These are phyloP conservation scores for Brachyhypopomus gauderio DNA, from an alignment of 2,113 vertebrate species.

Conservation along the genomic window DNA sequence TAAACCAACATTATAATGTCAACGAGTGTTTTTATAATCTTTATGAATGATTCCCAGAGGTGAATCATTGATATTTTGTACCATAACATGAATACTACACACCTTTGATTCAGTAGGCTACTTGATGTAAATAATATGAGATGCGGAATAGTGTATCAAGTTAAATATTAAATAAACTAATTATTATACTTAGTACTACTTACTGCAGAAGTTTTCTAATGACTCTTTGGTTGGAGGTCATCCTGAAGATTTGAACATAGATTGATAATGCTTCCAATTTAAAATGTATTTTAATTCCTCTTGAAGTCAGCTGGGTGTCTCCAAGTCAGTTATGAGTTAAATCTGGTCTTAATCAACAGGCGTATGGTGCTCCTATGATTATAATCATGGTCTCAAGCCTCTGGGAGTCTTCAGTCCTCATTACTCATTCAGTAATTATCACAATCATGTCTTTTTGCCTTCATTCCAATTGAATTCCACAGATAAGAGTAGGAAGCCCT, in stretches of 20 bases:
- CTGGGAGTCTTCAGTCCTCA: slow-evolving; percentile 60
- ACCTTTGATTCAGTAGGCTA: neutral
- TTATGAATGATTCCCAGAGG: neutral
- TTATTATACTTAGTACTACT: neutral
- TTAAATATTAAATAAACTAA: neutral
- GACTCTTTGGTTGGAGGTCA: slow-evolving; percentile 5
- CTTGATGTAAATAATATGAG: neutral
- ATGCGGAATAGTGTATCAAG: neutral
- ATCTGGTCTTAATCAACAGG: slow-evolving; percentile 63
- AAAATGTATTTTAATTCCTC: slow-evolving; percentile 19
- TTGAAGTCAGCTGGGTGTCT: slow-evolving; percentile 49
- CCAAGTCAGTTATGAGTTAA: slow-evolving; percentile 57
- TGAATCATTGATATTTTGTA: neutral
- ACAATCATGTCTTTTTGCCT: slow-evolving; percentile 63
- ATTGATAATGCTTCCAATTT: slow-evolving; percentile 30
- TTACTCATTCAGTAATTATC: slow-evolving; percentile 71
- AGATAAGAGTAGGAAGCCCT: slow-evolving; percentile 57
- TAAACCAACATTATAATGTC: neutral
- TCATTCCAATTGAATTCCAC: slow-evolving; percentile 62
- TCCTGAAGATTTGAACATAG: slow-evolving; percentile 17
- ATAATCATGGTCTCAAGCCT: slow-evolving; percentile 61
- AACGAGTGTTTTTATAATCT: neutral
- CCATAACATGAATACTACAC: neutral
- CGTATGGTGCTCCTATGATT: slow-evolving; percentile 58
- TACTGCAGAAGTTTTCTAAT: neutral